Evolutionary conservation across 2,888 invertebrate genomes (phyloP).

Genomic region (Stenchaetothrips biformis): DNA sequence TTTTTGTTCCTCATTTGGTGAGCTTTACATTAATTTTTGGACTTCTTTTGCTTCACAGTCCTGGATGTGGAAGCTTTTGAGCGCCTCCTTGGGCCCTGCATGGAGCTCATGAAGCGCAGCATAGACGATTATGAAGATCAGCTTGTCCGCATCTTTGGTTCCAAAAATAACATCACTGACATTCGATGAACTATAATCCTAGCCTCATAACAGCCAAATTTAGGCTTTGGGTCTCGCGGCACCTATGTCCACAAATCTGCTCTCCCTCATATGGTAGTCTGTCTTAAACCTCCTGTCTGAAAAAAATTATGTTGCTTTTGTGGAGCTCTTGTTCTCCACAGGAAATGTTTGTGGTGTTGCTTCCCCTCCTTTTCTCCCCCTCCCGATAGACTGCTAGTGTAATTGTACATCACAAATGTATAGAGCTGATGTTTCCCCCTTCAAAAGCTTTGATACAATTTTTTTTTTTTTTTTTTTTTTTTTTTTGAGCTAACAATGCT

Average conservation of each 20-base stretch:
- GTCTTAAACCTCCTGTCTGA: constrained; percentile 7
- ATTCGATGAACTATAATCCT: constrained; percentile 70
- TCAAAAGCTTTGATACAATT: neutral
- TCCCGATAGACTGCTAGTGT: constrained; percentile 19
- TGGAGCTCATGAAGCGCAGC: constrained; percentile 98
- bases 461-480: too few relatives aligned
- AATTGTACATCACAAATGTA: neutral
- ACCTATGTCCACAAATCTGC: constrained; percentile 21
- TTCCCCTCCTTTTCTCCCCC: constrained; percentile 7
- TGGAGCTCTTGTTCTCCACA: neutral
- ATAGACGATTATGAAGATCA: constrained; percentile 96
- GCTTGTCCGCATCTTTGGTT: constrained; percentile 90
- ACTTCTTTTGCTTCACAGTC: constrained; percentile 54
- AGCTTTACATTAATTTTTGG: neutral
- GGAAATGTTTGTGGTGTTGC: constrained; percentile 2
- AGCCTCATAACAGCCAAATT: constrained; percentile 21
- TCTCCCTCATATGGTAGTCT: constrained; percentile 10
- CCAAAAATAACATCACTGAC: constrained; percentile 88
- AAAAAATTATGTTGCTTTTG: neutral
- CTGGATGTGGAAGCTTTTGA: constrained; percentile 97
- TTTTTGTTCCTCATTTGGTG: constrained; percentile 14
- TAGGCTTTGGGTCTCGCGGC: constrained; percentile 23
- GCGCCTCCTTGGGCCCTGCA: constrained; percentile 93
- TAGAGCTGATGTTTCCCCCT: neutral
- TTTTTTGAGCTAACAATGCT: neutral